These are phyloP conservation scores for Luperina testacea DNA, from an alignment of 2,888 invertebrate genomes.

Conservation along the genomic window DNA sequence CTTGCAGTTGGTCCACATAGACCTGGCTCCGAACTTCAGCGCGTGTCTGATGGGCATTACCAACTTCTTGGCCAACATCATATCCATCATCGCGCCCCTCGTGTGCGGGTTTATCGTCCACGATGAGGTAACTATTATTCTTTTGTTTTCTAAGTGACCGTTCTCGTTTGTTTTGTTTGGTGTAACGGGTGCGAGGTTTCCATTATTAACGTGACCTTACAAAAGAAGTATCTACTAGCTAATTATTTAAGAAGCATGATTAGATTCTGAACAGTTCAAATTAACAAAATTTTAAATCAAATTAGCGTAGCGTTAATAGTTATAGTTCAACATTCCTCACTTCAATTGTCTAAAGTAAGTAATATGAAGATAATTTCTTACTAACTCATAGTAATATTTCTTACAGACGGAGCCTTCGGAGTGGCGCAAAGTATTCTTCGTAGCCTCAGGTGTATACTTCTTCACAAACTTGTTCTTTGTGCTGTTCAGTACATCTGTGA, in stretches of 20 bases:
- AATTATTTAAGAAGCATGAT: not conserved
- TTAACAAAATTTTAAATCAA: not conserved
- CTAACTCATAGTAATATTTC: slow-evolving; percentile 36
- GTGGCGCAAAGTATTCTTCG: slow-evolving; percentile 94
- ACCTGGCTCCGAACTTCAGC: slow-evolving; percentile 95
- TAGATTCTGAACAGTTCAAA: not conserved
- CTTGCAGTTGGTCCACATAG: slow-evolving; percentile 93
- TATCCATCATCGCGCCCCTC: slow-evolving; percentile 94
- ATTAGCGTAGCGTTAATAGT: not conserved
- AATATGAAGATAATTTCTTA: slow-evolving; percentile 4
- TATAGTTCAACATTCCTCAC: not conserved
- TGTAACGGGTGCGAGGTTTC: not conserved
- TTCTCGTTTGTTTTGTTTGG: not conserved
- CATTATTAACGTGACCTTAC: not conserved
- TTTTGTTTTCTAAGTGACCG: not conserved
- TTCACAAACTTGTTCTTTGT: slow-evolving; percentile 92
- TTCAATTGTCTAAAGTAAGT: not conserved
- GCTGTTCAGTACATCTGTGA: slow-evolving; percentile 92
- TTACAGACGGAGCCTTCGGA: slow-evolving; percentile 91
- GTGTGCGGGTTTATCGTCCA: slow-evolving; percentile 92
- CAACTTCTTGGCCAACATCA: slow-evolving; percentile 93
- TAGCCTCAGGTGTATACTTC: slow-evolving; percentile 93
- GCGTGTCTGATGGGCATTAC: slow-evolving; percentile 96
- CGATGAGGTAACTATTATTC: slow-evolving; percentile 90
- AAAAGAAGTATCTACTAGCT: not conserved